Evolutionary conservation across 2,888 invertebrate genomes (phyloP).

Genomic region (Tanypteryx hageni): DNA sequence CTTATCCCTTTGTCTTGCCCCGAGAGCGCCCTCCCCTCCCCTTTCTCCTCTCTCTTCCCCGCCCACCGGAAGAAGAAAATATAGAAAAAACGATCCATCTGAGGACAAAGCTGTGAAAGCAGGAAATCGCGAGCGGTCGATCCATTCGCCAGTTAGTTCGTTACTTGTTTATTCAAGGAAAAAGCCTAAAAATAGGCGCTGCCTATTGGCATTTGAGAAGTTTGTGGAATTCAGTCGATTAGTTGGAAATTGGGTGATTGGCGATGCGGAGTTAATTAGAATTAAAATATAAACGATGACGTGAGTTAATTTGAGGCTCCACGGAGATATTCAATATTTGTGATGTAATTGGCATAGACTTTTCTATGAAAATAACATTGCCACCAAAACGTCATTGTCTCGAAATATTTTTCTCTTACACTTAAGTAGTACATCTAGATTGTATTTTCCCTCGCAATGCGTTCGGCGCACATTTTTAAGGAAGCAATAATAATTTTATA

Average conservation of each 20-base stretch:
- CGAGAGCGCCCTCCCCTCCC: neutral
- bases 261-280: neutral
- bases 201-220: neutral
- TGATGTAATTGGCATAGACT: too few species aligned
- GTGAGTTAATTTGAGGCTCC: too few species aligned
- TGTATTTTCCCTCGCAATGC: too few species aligned
- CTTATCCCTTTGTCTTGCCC: slow-evolving; percentile 6
- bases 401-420: too few species aligned
- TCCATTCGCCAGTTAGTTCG: neutral
- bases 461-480: too few species aligned
- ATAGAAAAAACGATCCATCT: slow-evolving; percentile 1
- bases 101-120: slow-evolving; percentile 54
- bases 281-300: neutral
- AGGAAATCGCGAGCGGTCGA: neutral
- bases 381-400: too few species aligned
- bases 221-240: neutral
- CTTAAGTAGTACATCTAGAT: too few species aligned
- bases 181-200: neutral
- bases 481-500: too few species aligned
- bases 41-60: neutral
- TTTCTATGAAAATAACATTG: too few species aligned
- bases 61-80: neutral
- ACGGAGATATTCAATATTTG: neutral
- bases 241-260: neutral
- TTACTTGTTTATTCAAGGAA: neutral